Base-by-base conservation (phyloP, 1,140 invertebrate species). In the Muscidifurax raptorellus region DNA sequence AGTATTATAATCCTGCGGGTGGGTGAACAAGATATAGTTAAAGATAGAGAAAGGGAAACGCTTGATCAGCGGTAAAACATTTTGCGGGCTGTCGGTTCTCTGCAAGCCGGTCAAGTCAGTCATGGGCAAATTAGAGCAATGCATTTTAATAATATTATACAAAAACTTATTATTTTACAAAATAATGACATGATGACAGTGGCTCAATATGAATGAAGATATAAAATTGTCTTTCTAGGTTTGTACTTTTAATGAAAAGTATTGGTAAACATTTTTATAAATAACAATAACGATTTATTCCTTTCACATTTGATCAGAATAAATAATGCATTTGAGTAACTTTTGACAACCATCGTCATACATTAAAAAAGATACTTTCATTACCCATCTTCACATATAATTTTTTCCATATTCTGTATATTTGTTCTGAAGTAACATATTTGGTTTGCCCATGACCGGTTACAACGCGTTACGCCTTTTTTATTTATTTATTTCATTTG, bases 1-100 rank as follows among this genome's bases (percentile, higher is more conserved):
- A 80, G 74, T 76, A 84, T 75, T 74, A 75, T 66, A 82, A 75
- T 64, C 27, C 13, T 40, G 76, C 22, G 47, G 44, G 5, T 78
- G 22, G 22, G 25, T 78, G 76, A 59, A 78, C 15, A 18, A 78
- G 71, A 72, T 30, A 36, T 27, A 30, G 76, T 25, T 75, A 32
- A 71, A 13, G 22, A 71, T 25, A 72, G 52, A 28, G 5, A 27
- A 27, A 80, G 32, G 27, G n/a, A 69, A 18, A n/a, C 47, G 25
- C 59, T 76, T 83, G 28, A 10, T 30, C 15, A 72, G 79, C 40
- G 30, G 47, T 72, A 74, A 4, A 64, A 59, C 44, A 59, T 59
- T 82, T 74, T 59, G 40, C 67, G 32, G 67, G 18, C 66, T 72
- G 25, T n/a, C 18, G 3, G 28, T 18, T 69, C 18, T 7, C 27